Base-by-base conservation (phyloP, 1,140 invertebrate species). In the Pogonus chalceus region DNA sequence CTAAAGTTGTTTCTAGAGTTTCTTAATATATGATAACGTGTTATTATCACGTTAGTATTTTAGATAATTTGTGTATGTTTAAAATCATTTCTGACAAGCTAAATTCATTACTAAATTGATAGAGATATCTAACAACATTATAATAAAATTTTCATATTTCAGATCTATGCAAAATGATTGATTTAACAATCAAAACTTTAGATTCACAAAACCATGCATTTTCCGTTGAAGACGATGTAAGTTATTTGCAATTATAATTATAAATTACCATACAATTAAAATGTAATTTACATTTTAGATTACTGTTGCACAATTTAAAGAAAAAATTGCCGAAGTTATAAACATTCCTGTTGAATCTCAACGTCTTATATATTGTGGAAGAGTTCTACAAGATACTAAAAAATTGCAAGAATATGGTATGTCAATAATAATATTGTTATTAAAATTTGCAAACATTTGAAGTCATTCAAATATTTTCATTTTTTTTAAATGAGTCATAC, bases 151-250 rank as follows among this genome's bases (percentile, higher is more conserved):
- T 49, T 35, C 51, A 23, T 43, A 48, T 58, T 50, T 12, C 37
- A 58, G 54, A 53, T 43, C 18, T 43, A 43, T 43, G 37, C 37
- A 79, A 65, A 56, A 89, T 90, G 85, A 84, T 92, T 75, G 81
- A 87, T 61, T 72, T 93, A 39, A 92, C 87, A 56, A 87, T 96
- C 37, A 95, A 95, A 74, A 96, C 92, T 21, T 77, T 96, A 60
- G 91, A 96, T 80, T 90, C 91, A 7, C 85, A 85, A 65, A 93
- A 93, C 77, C 89, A 90, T 69, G 74, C 76, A 22, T 94, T 92
- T 72, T 81, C 77, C 52, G 83, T 94, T 26, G 83, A 89, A 49
- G 88, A 94, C 75, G 84, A 91, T 72, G 92, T 94, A 79, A 87
- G 84, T 65, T 35, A 54, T 31, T 16, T 43, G 21, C 23, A 24